Base-by-base conservation (phyloP, 2,113 vertebrate species). In the Dasyornis broadbenti region DNA sequence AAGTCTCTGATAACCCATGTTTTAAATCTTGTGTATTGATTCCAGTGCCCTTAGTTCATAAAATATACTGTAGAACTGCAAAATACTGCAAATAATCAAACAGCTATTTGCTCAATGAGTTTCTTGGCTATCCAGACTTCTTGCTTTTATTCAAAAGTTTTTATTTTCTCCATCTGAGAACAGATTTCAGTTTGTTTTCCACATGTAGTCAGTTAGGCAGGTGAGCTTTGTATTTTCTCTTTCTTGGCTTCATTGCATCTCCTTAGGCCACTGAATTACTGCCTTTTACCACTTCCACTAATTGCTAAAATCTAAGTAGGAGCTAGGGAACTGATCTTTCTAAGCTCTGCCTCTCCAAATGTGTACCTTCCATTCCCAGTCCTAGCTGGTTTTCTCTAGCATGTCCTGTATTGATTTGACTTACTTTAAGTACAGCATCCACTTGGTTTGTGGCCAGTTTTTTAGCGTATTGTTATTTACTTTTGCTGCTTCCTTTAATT, bases 401-500 rank as follows among this genome's bases (percentile, higher is more conserved):
- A 9, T 72, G 44, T 68, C 40, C 40, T 72, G 0, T 31, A 9
- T 68, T 89, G 24, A 75, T 91, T 91, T 56, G 50, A 77, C 45
- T 93, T 90, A 37, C n/a, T 95, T 92, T 87, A 79, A 89, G 66
- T 77, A 78, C 23, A 78, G 47, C 56, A 79, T 78, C 52, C 7
- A 2, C 52, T 95, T 92, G 69, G 27, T 89, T 91, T 35, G 16
- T 78, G 77, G 63, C 66, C 71, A 72, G 12, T 12, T 80, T 91
- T 91, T 87, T 75, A 54, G 35, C 28, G 14, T 70, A 39, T 81
- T 78, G 54, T 33, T 73, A 57, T 89, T 94, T 84, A 89, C 44
- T 64, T 94, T 82, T 95, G 60, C 68, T 83, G 35, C 56, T 86
- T 96, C 65, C 64, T 87, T 95, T 92, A 91, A 89, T 90, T 88